Base-by-base conservation (phyloP, 2,113 vertebrate genomes). In the Cichladusa arquata region DNA sequence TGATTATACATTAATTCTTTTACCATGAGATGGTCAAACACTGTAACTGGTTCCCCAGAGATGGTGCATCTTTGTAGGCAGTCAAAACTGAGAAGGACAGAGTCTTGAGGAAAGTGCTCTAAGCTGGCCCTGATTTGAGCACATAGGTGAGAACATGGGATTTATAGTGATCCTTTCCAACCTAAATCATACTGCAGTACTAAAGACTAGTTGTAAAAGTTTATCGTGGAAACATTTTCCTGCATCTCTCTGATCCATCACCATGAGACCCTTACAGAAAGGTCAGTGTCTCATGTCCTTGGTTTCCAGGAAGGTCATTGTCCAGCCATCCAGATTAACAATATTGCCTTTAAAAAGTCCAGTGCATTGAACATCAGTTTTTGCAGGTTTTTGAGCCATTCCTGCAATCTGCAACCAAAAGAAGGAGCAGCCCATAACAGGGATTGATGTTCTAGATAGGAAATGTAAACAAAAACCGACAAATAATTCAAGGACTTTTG, bases 81-180 rank as follows among this genome's bases (percentile, higher is more conserved):
- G 23, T 36, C 11, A 58, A 51, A 92, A 78, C 20, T 71, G 36
- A 74, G 40, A 25, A n/a, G 11, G 24, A n/a, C 38, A 29, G 12
- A 72, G 54, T 23, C 45, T 28, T 65, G 28, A 57, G 33, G 25
- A 80, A 53, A 23, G 6, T 88, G 17, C 28, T 62, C 19, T 38
- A 62, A 78, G 9, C 3, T 77, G 60, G 28, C 10, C 17, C 17
- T 51, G 15, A 44, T 74, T 71, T 66, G 13, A 94, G 47, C 25
- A 77, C 0, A 0, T 38, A 45, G 20, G 11, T 62, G 54, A 76
- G 28, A 69, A 13, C 9, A 36, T 0, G 0, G n/a, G 11, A 56
- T 64, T 74, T 69, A 25, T 10, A 56, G 11, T n/a, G 31, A 16
- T 58, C 16, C 22, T 36, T 79, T 60, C 26, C n/a, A 69, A 33